These are phyloP conservation scores for Julus scandinavius DNA, from an alignment of 2,888 invertebrate genomes.

Conservation along the genomic window DNA sequence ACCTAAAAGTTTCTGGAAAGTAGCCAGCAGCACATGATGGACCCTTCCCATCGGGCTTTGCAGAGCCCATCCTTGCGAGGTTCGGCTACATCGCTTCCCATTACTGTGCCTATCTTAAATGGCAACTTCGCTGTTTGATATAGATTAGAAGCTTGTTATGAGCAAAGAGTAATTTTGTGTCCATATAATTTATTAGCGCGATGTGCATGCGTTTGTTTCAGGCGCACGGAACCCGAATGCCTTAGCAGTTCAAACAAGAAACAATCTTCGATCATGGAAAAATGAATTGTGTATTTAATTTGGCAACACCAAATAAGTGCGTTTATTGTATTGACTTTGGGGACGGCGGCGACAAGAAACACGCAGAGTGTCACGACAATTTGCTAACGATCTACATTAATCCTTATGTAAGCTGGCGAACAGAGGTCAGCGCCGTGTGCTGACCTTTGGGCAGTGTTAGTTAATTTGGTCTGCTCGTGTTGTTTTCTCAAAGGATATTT, in stretches of 20 bases:
- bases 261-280: constrained; percentile 48
- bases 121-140: constrained; percentile 29
- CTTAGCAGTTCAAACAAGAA: constrained; percentile 19
- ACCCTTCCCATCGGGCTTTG: background rate
- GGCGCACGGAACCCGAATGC: background rate
- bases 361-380: constrained; percentile 39
- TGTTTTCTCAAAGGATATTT: background rate
- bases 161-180: constrained; percentile 36
- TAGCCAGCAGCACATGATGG: background rate
- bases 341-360: constrained; percentile 34
- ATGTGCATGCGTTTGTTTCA: constrained; percentile 6
- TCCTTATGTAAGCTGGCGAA: background rate
- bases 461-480: constrained; percentile 4
- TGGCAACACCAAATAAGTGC: constrained; percentile 48
- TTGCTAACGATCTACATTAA: constrained; percentile 29
- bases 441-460: constrained; percentile 5
- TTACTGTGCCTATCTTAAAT: constrained; percentile 26
- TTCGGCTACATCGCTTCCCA: background rate
- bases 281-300: constrained; percentile 52
- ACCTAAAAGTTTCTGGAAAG: background rate
- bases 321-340: constrained; percentile 49
- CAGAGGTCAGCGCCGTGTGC: background rate
- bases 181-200: constrained; percentile 35
- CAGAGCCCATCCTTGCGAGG: background rate
- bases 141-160: constrained; percentile 42